Evolutionary conservation across 2,797 vertebrate species (phyloP).

Genomic region (Sebastolobus alascanus): DNA sequence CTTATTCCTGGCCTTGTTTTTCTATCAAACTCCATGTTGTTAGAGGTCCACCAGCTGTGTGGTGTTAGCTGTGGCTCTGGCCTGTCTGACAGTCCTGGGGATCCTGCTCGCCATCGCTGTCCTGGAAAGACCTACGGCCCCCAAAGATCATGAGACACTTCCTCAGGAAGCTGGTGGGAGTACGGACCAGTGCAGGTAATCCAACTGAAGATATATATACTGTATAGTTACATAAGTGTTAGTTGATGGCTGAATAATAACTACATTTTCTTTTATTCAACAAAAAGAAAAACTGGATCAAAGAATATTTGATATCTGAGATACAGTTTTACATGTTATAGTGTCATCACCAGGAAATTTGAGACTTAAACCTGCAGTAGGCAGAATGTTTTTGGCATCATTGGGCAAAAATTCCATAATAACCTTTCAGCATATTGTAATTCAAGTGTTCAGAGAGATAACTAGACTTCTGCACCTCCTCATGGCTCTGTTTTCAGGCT

Average conservation of each 20-base stretch:
- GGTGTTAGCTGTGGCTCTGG: slow-evolving; percentile 54
- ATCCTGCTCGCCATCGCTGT: slow-evolving; percentile 71
- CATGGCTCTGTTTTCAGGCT: no score
- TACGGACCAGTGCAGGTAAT: slow-evolving; percentile 75
- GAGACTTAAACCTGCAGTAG: no score
- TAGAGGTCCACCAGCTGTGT: slow-evolving; percentile 66
- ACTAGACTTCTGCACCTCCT: no score
- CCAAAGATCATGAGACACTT: slow-evolving; percentile 34
- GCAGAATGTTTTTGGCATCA: no score
- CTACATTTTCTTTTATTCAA: neutral
- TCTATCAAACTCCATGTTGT: neutral
- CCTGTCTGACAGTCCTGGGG: slow-evolving; percentile 69
- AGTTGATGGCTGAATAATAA: neutral
- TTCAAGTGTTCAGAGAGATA: no score
- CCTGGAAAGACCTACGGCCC: slow-evolving; percentile 60
- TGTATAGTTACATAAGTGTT: neutral
- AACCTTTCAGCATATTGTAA: no score
- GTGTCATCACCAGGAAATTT: neutral
- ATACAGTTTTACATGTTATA: neutral
- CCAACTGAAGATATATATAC: neutral
- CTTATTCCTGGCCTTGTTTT: neutral
- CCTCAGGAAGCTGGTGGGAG: neutral
- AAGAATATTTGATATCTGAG: neutral
- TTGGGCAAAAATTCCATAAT: no score
- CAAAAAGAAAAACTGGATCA: neutral